These are phyloP conservation scores for Coronaproctus castanopsis DNA, from an alignment of 2,888 invertebrate genomes.

Conservation along the genomic window DNA sequence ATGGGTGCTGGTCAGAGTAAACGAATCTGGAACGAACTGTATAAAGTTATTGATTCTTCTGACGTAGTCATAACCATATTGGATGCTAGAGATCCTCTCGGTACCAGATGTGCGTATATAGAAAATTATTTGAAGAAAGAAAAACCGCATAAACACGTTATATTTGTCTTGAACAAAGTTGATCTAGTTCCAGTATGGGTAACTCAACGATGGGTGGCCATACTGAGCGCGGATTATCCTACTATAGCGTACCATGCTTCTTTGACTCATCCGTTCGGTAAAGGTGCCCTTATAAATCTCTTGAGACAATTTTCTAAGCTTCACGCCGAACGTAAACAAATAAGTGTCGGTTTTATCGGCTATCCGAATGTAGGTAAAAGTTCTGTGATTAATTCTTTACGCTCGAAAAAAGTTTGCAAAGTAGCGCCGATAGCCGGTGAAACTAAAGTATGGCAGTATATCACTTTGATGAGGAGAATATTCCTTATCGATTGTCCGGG, in stretches of 20 bases:
- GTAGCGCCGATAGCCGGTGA: conserved; percentile 96
- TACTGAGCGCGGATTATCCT: conserved; percentile 83
- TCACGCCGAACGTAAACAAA: conserved; percentile 92
- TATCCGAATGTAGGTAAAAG: conserved; percentile 99
- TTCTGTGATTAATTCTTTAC: conserved; percentile 88
- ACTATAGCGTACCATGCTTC: conserved; percentile 97
- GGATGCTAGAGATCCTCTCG: conserved; percentile 92
- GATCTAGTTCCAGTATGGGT: conserved; percentile 95
- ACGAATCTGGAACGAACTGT: conserved; percentile 96
- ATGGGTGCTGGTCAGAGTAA: conserved; percentile 90
- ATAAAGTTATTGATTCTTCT: conserved; percentile 96
- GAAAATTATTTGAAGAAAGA: conserved; percentile 82
- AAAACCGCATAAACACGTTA: conserved; percentile 89
- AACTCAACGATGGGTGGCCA: conserved; percentile 91
- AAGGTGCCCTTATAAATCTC: conserved; percentile 88
- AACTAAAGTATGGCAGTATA: conserved; percentile 98
- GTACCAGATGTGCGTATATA: conserved; percentile 81
- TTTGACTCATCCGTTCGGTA: conserved; percentile 94
- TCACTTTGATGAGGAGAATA: conserved; percentile 89
- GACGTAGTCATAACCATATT: conserved; percentile 91
- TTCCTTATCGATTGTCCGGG: conserved; percentile 98
- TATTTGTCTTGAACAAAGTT: conserved; percentile 92
- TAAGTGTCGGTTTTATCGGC: conserved; percentile 95
- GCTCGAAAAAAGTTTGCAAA: conserved; percentile 94
- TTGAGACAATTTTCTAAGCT: conserved; percentile 87